A percentile compares a stretch with the other conserved stretches of the same genome.
Conservation (phyloP, 2,113 vertebrate genomes). For the Epinephelus lanceolatus region DNA sequence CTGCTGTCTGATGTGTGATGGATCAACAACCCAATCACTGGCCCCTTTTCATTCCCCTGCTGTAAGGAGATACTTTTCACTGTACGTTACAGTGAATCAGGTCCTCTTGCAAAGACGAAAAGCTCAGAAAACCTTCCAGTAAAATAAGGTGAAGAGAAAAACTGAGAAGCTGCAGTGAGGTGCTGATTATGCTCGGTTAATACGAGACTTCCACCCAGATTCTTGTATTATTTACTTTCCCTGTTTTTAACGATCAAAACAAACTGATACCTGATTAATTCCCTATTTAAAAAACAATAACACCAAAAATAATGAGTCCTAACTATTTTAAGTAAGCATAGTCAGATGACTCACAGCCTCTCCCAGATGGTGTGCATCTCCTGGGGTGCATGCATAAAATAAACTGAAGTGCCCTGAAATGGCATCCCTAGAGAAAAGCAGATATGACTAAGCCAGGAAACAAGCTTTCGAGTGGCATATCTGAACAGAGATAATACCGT, state of each 20-base stretch:
- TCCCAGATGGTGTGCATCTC: slow-evolving; percentile 38
- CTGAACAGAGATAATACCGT: slow-evolving; percentile 41
- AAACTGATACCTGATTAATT: neutral
- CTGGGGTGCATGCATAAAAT: slow-evolving; percentile 38
- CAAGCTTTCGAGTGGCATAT: slow-evolving; percentile 35
- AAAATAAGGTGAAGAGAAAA: neutral
- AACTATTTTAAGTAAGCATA: slow-evolving; percentile 41
- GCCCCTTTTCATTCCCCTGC: neutral
- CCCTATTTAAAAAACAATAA: slow-evolving; percentile 8
- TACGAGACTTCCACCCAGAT: neutral
- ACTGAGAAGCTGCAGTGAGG: no score
- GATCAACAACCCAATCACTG: slow-evolving; percentile 5
- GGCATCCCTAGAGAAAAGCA: slow-evolving; percentile 48
- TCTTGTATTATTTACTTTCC: neutral
- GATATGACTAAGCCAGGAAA: slow-evolving; percentile 59
- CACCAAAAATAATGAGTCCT: slow-evolving; percentile 25
- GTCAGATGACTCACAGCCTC: slow-evolving; percentile 57
- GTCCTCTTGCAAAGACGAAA: neutral
- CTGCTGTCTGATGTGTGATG: slow-evolving; percentile 1
- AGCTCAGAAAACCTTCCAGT: neutral
- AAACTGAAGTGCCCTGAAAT: slow-evolving; percentile 47
- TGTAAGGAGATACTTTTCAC: neutral
- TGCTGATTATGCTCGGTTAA: neutral
- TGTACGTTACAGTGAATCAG: neutral
- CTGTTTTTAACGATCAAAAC: neutral